Evolutionary conservation across 2,888 invertebrate genomes (phyloP).

Genomic region (Subacronicta megacephala): DNA sequence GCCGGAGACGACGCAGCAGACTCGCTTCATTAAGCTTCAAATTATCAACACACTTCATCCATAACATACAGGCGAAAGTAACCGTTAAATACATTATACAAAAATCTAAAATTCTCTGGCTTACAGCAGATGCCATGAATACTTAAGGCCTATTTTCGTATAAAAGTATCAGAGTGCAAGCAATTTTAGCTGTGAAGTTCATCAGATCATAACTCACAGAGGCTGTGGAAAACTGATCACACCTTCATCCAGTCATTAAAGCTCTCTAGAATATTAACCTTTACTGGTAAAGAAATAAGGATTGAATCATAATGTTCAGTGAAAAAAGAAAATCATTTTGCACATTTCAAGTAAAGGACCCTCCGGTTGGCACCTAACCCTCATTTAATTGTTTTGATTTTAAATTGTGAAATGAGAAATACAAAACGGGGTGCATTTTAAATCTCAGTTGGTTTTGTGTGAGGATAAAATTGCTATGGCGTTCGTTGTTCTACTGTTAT

Average conservation of each 20-base stretch:
- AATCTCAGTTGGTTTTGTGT: conserved; percentile 49
- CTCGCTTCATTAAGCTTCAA: conserved; percentile 87
- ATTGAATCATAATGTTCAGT: conserved; percentile 33
- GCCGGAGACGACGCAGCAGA: conserved; percentile 78
- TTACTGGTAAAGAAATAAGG: conserved; percentile 51
- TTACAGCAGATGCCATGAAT: conserved; percentile 60
- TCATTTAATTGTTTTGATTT: conserved; percentile 87
- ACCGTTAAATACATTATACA: conserved; percentile 71
- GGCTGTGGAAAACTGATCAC: conserved; percentile 73
- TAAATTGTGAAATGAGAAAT: conserved; percentile 75
- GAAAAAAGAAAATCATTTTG: conserved; percentile 62
- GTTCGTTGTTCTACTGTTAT: conserved; percentile 38
- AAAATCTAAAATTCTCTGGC: conserved; percentile 61
- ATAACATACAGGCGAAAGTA: conserved; percentile 78
- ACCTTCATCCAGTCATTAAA: conserved; percentile 56
- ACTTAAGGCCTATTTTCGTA: conserved; percentile 74
- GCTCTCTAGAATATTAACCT: conserved; percentile 56
- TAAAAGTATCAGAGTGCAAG: conserved; percentile 66
- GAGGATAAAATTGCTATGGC: conserved; percentile 19
- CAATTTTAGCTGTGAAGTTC: conserved; percentile 75
- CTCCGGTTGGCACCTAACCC: conserved; percentile 74
- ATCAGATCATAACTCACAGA: conserved; percentile 80
- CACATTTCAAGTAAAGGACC: conserved; percentile 77
- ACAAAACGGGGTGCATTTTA: conserved; percentile 78
- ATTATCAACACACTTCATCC: conserved; percentile 84